Conservation (phyloP, 2,797 vertebrate species). For the Myripristis murdjan region DNA sequence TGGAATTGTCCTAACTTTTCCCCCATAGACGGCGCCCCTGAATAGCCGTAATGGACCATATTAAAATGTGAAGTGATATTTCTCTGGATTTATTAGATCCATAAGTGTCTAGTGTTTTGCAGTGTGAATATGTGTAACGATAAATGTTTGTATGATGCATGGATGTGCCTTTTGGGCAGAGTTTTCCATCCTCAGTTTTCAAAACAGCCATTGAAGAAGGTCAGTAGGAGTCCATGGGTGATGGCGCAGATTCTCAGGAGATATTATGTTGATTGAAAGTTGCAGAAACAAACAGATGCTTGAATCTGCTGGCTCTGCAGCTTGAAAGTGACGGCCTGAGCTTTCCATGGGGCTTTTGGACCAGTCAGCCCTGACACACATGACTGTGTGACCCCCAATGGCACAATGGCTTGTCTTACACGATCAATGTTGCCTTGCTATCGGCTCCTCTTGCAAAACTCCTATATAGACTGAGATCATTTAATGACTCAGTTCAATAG, state of each 20-base stretch:
- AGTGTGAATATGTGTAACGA: no score
- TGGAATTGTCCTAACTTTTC: no score
- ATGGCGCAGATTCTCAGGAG: background rate
- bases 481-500: conserved; percentile 25
- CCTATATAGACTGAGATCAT: conserved; percentile 17
- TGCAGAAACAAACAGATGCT: background rate
- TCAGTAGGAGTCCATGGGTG: no score
- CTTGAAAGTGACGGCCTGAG: background rate
- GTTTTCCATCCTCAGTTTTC: no score
- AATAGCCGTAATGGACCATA: no score
- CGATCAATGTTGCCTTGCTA: background rate
- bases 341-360: conserved; percentile 2
- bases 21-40: no score
- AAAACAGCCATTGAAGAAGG: no score
- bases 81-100: no score
- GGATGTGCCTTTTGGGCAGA: no score
- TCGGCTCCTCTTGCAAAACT: conserved; percentile 10
- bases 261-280: background rate
- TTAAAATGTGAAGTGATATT: no score
- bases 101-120: no score
- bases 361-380: conserved; percentile 3
- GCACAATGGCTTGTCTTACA: background rate
- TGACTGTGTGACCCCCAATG: conserved; percentile 11
- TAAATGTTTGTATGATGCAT: no score
- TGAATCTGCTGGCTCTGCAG: conserved; percentile 17